These are phyloP conservation scores for Prunella fulvescens DNA, from an alignment of 2,113 vertebrate species.

Conservation along the genomic window DNA sequence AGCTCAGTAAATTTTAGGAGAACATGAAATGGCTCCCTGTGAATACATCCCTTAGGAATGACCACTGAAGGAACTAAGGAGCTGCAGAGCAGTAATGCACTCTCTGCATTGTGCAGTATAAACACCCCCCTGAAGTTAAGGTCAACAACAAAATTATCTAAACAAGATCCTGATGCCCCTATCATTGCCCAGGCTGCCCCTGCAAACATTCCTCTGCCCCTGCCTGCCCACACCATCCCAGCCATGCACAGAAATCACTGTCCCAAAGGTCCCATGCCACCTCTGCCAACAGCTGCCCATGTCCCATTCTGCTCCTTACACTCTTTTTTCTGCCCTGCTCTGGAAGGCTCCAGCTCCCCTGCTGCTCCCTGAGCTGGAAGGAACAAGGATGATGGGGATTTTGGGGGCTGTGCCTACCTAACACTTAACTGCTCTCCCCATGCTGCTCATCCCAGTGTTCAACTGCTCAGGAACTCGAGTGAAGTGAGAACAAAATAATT, in stretches of 20 bases:
- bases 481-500: background rate
- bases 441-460: background rate
- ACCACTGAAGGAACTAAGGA: background rate
- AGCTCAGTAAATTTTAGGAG: background rate
- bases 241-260: rapidly evolving
- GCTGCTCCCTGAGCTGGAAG: background rate
- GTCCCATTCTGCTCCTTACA: background rate
- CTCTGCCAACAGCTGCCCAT: background rate
- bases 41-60: background rate
- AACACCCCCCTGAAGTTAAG: background rate
- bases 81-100: background rate
- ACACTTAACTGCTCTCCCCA: background rate
- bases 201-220: background rate
- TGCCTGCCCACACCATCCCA: background rate
- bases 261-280: background rate
- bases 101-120: rapidly evolving
- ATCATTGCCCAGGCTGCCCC: rapidly evolving
- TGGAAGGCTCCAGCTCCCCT: background rate
- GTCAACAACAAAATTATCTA: background rate
- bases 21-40: background rate
- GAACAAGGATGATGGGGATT: background rate
- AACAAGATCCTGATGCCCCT: background rate
- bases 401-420: background rate
- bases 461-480: background rate
- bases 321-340: background rate